Conservation (phyloP, 2,888 invertebrate species). For the Resseliella maxima region DNA sequence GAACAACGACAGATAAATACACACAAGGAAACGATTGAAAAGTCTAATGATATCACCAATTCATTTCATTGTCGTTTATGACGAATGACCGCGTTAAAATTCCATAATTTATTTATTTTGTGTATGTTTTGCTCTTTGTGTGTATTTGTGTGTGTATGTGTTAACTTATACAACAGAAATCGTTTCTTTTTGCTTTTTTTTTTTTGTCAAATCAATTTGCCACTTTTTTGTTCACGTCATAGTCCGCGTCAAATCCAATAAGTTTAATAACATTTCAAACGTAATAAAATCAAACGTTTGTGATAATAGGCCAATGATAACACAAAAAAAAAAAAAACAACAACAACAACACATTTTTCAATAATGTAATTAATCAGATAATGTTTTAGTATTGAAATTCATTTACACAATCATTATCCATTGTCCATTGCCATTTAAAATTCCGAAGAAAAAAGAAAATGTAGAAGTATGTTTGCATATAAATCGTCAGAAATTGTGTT, state of each 20-base stretch:
- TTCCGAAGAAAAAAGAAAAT: no score
- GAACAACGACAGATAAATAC: neutral
- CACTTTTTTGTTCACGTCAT: conserved; percentile 30
- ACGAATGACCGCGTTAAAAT: neutral
- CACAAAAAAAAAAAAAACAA: no score
- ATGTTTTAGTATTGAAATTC: no score
- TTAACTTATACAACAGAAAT: neutral
- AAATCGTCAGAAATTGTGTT: no score
- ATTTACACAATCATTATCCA: no score
- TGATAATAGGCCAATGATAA: no score
- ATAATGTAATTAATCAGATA: no score
- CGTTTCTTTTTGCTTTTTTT: neutral
- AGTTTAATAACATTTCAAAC: neutral
- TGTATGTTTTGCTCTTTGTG: neutral
- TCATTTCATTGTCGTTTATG: neutral
- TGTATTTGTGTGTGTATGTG: neutral
- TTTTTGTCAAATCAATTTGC: neutral
- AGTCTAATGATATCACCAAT: neutral
- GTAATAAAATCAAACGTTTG: neutral
- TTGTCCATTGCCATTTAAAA: no score
- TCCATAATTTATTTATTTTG: neutral
- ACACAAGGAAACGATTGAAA: neutral
- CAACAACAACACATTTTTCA: no score
- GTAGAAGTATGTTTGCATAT: no score
- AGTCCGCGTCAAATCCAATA: conserved; percentile 31